phyloP scores from a whole-genome alignment of 2,797 vertebrate genomes.

The Onychomys leucogaster region DNA sequence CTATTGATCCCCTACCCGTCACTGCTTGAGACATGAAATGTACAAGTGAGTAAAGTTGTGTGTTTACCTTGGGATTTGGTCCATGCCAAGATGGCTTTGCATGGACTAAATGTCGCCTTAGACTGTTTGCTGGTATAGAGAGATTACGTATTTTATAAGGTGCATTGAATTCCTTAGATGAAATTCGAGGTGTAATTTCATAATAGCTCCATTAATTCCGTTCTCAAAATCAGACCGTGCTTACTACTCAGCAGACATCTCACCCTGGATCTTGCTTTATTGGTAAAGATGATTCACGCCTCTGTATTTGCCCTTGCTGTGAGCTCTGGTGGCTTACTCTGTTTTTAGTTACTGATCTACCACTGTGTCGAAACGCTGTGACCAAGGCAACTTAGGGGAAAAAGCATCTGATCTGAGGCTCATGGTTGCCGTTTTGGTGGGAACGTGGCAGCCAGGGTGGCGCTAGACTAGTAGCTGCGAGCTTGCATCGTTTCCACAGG shows the following conservation, averaged over 20 bases:
- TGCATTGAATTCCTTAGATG: constrained; percentile 55
- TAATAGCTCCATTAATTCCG: constrained; percentile 59
- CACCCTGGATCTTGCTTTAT: constrained; percentile 39
- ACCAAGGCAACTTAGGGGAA: background rate
- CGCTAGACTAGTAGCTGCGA: background rate
- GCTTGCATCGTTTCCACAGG: background rate
- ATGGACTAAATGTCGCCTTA: background rate
- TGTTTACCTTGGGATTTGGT: background rate
- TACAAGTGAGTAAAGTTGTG: background rate
- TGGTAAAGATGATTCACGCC: constrained; percentile 43
- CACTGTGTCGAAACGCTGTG: background rate
- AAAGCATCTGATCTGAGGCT: background rate
- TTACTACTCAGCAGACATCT: constrained; percentile 62
- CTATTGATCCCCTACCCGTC: background rate
- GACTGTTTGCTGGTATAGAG: background rate
- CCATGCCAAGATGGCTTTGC: constrained; percentile 14
- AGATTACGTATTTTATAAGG: constrained; percentile 50
- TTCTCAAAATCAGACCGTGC: constrained; percentile 61
- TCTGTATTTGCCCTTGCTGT: background rate
- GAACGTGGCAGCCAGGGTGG: background rate
- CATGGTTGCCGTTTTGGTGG: background rate
- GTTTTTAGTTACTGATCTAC: background rate
- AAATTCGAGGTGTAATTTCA: constrained; percentile 63
- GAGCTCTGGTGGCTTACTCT: background rate
- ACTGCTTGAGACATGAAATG: background rate